These are phyloP conservation scores for Mallotus villosus DNA, from an alignment of 2,797 vertebrate species.

Conservation along the genomic window DNA sequence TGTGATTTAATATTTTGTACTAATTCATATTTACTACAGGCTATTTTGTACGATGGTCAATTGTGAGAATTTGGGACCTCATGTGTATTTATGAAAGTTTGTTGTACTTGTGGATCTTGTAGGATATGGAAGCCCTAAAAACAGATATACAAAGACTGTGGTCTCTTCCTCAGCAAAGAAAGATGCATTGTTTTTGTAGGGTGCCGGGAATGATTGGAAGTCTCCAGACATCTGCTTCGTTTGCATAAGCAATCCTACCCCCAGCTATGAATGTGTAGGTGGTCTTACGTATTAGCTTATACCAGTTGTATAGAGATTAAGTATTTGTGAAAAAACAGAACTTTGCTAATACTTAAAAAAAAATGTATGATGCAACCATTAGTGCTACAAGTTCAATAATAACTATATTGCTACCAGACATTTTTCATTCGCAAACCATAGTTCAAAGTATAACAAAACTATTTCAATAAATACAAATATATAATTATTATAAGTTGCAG, in stretches of 20 bases:
- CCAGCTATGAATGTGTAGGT: slow-evolving; percentile 71
- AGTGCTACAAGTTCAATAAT: no score
- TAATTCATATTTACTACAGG: not conserved
- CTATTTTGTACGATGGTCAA: not conserved
- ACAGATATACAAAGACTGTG: slow-evolving; percentile 52
- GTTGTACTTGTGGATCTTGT: slow-evolving; percentile 27
- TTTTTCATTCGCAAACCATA: no score
- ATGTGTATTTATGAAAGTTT: not conserved
- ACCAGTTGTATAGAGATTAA: not conserved
- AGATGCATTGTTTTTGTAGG: slow-evolving; percentile 76
- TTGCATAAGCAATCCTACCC: slow-evolving; percentile 75
- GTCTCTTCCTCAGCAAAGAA: slow-evolving; percentile 56
- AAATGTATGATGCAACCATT: no score
- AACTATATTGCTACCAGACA: no score
- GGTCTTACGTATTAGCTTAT: slow-evolving; percentile 69
- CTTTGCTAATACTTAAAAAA: no score
- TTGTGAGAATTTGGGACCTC: not conserved
- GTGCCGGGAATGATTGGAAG: slow-evolving; percentile 74
- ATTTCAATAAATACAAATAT: not conserved
- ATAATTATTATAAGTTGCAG: not conserved
- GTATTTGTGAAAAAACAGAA: no score
- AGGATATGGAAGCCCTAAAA: slow-evolving; percentile 43
- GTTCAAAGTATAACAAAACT: no score
- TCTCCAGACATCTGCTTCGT: slow-evolving; percentile 79
- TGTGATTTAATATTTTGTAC: not conserved